Conservation (phyloP, 2,888 invertebrate species). For the Hypercompe scribonia region DNA sequence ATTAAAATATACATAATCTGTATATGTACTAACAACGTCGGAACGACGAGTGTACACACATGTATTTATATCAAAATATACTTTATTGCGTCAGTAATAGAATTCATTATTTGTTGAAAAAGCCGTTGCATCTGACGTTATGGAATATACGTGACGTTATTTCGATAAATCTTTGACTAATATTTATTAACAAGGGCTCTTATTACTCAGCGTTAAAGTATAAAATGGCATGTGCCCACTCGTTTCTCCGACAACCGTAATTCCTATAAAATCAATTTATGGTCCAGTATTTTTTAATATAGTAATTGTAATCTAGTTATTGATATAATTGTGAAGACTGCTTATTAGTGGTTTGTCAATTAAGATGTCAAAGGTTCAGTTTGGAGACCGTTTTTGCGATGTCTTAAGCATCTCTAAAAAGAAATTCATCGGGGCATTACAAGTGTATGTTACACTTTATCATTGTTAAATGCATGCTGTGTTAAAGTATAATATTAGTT, state of each 20-base stretch:
- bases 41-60: constrained; percentile 33
- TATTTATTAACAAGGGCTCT: constrained; percentile 5
- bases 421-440: neutral
- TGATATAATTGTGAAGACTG: constrained; percentile 79
- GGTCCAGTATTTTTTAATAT: constrained; percentile 84
- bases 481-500: neutral
- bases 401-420: constrained; percentile 28
- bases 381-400: constrained; percentile 55
- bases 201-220: constrained; percentile 31
- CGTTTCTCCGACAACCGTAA: constrained; percentile 59
- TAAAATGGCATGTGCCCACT: constrained; percentile 50
- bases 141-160: neutral
- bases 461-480: neutral
- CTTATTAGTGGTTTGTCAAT: constrained; percentile 83
- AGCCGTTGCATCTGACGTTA: neutral
- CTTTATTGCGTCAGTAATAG: constrained; percentile 25
- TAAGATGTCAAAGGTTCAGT: constrained; percentile 63
- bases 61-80: constrained; percentile 33
- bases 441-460: neutral
- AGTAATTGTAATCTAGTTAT: constrained; percentile 66
- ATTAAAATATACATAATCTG: constrained; percentile 48
- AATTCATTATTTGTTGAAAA: constrained; percentile 8
- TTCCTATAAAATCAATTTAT: constrained; percentile 83
- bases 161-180: neutral
- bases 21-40: constrained; percentile 39